Percentiles rank a stretch among this genome's conserved stretches.
phyloP scores from a whole-genome alignment of 2,797 vertebrate genomes.

The Pseudotriccus pelzelni region DNA sequence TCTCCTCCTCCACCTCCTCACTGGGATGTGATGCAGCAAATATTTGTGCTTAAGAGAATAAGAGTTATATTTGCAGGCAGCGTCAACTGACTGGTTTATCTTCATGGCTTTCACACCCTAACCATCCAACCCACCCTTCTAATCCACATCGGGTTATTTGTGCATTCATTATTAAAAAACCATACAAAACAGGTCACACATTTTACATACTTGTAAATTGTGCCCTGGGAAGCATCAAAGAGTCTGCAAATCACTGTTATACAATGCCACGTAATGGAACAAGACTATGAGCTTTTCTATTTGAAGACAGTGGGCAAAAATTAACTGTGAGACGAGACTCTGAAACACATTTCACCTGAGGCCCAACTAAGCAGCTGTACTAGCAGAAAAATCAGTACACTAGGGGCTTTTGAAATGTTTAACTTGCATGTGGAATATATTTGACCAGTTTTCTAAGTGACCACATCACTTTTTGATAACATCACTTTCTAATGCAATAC shows the following conservation, averaged over 20 bases:
- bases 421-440: background rate
- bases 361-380: background rate
- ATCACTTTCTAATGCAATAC: background rate
- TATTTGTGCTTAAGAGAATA: background rate
- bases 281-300: background rate
- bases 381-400: background rate
- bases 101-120: constrained; percentile 44
- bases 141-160: constrained; percentile 28
- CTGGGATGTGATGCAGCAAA: background rate
- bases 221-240: background rate
- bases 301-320: constrained; percentile 1
- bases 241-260: background rate
- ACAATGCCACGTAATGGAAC: constrained; percentile 18
- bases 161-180: constrained; percentile 23
- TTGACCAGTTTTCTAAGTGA: background rate
- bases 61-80: background rate
- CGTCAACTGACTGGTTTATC: constrained; percentile 54
- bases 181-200: constrained; percentile 39
- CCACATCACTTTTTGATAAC: background rate
- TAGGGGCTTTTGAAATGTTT: background rate
- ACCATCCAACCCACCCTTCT: constrained; percentile 33
- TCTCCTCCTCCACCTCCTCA: background rate
- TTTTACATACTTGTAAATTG: constrained; percentile 56
- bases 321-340: background rate
- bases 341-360: background rate